Percentiles rank a stretch among this genome's conserved stretches.
Conservation (phyloP, 2,113 vertebrate genomes). For the Bostrychus sinensis region DNA sequence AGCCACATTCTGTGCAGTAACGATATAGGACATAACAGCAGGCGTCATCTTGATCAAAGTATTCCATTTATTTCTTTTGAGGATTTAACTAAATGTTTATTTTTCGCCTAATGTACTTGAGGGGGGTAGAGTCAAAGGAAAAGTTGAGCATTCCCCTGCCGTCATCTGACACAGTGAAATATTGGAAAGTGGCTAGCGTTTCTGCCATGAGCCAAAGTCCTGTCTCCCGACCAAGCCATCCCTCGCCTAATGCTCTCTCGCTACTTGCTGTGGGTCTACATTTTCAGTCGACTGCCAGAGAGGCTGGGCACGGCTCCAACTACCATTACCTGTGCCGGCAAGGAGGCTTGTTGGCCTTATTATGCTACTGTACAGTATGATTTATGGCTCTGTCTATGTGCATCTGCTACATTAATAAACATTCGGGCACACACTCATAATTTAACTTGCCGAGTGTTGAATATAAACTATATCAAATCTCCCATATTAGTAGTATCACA, state of each 20-base stretch:
- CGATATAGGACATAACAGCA: not conserved
- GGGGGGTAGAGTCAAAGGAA: conserved; percentile 16
- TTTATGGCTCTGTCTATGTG: conserved; percentile 58
- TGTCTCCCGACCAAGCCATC: conserved; percentile 11
- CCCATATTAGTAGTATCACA: conserved; percentile 22
- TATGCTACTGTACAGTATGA: conserved; percentile 60
- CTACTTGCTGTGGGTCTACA: conserved; percentile 36
- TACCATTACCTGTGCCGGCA: conserved; percentile 55
- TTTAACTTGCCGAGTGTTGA: conserved; percentile 51
- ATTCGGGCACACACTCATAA: conserved; percentile 53
- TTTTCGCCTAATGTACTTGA: not conserved
- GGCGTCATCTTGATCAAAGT: not conserved
- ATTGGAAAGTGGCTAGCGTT: conserved; percentile 20
- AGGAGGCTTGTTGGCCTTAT: conserved; percentile 57
- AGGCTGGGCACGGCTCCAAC: conserved; percentile 59
- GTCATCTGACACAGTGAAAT: conserved; percentile 26
- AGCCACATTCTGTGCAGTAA: not conserved
- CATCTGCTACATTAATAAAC: conserved; percentile 70
- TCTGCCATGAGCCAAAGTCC: conserved; percentile 20
- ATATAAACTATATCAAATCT: conserved; percentile 25
- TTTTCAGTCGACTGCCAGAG: conserved; percentile 39
- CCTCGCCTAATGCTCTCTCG: conserved; percentile 14
- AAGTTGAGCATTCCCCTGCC: conserved; percentile 11
- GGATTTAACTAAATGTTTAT: conserved; percentile 11
- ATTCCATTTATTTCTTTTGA: not conserved